Base-by-base conservation (phyloP, 2,888 invertebrate species). In the Myopa testacea region DNA sequence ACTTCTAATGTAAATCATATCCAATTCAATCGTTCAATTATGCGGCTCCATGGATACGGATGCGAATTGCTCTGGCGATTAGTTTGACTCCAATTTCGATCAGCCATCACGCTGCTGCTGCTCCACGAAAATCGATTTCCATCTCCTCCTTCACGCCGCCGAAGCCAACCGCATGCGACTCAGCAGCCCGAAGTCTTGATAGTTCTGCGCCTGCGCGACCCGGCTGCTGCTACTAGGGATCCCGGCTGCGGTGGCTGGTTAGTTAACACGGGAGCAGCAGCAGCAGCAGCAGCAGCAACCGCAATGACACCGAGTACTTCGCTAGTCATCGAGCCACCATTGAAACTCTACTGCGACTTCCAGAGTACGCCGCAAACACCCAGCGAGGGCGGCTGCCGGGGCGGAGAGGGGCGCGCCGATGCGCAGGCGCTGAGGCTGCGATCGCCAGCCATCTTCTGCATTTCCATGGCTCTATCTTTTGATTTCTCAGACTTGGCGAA, bases 261-360 rank as follows among this genome's bases (percentile, higher is more conserved):
- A 10, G 38, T 65, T 26, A 65, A 65, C 34, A 65, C 65, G 16
- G 65, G 10, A 63, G 26, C 62, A 40, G 68, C 68, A 68, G 7
- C 19, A 45, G 45, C 19, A 45, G 45, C 19, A 68, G 19, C 45
- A 68, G 19, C 52, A 69, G 45, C 10, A 1, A 38, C 58, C 40
- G 50, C 73, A 73, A 62, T 45, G 40, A 45, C 45, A 62, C 62
- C 45, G 26, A 62, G 0, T 63, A 10, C 45, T 62, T 26, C 45
- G 12, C 60, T 12, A 62, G 26, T 73, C 62, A 73, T 73, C 40
- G 62, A 62, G 45, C 12, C 38, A 62, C 62, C 62, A 73, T 73
- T 73, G 45, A 73, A 73, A 63, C 10, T 62, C 38, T 12, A 12
- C 60, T 16, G 14, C 38, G 58, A 58, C 71, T 38, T n/a, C 8